Percentiles rank a stretch among this genome's conserved stretches.
phyloP scores from a whole-genome alignment of 2,113 vertebrate genomes.

The Smithornis capensis region DNA sequence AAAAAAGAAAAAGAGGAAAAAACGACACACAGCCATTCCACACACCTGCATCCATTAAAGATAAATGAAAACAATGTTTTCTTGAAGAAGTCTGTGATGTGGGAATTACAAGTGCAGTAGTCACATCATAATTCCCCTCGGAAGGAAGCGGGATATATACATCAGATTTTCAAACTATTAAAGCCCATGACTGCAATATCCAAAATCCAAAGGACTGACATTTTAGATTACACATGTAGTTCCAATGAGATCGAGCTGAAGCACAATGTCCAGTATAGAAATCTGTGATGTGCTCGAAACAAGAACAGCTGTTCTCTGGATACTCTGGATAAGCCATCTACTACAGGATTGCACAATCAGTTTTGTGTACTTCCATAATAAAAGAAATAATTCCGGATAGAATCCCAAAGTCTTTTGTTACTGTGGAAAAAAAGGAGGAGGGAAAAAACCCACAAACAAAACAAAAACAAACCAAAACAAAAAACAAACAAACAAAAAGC shows the following conservation, averaged over 20 bases:
- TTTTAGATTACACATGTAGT: not conserved
- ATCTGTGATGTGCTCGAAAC: not conserved
- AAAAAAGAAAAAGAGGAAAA: accelerated
- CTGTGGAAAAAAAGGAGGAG: accelerated
- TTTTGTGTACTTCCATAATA: not conserved
- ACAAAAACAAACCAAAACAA: not conserved
- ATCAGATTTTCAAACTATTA: not conserved
- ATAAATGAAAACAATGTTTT: slow-evolving; percentile 40
- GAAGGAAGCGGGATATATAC: slow-evolving; percentile 2
- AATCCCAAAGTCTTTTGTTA: not conserved
- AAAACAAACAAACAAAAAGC: not conserved
- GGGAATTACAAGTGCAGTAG: not conserved
- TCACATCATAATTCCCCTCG: not conserved
- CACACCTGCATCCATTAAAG: not conserved
- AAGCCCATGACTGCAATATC: not conserved
- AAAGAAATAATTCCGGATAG: not conserved
- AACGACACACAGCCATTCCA: not conserved
- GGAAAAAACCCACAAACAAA: not conserved
- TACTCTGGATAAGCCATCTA: not conserved
- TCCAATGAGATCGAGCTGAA: not conserved
- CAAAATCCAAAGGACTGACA: not conserved
- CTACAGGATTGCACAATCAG: not conserved
- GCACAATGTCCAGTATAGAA: not conserved
- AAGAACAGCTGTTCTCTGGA: not conserved
- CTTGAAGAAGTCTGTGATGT: slow-evolving; percentile 7